Evolutionary conservation across 2,797 vertebrate genomes (phyloP).

Genomic region (Falco peregrinus): DNA sequence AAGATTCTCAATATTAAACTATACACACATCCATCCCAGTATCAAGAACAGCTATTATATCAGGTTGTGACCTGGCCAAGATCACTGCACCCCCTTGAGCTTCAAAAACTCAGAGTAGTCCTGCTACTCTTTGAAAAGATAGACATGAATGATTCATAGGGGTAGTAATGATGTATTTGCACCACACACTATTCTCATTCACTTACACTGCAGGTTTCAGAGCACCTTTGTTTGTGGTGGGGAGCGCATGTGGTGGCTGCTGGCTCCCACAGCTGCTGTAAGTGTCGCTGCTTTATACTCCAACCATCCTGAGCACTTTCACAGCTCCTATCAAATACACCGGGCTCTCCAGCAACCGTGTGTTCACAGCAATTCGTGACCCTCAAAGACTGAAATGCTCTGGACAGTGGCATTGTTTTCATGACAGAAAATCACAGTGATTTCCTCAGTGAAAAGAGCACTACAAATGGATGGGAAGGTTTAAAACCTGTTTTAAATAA

Average conservation of each 20-base stretch:
- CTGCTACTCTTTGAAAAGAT: neutral
- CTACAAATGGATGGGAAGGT: neutral
- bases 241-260: neutral
- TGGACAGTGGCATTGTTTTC: neutral
- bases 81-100: neutral
- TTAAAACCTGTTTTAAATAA: conserved; percentile 46
- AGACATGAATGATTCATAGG: neutral
- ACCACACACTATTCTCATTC: neutral
- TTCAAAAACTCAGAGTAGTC: neutral
- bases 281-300: neutral
- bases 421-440: neutral
- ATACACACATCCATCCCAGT: rapidly evolving
- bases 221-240: neutral
- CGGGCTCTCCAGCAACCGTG: neutral
- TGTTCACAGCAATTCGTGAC: neutral
- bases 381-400: neutral
- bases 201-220: neutral
- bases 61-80: neutral
- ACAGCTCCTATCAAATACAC: neutral
- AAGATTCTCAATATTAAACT: neutral
- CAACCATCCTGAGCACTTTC: neutral
- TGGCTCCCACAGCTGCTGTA: neutral
- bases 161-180: conserved; percentile 30
- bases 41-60: neutral
- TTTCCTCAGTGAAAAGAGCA: neutral